Base-by-base conservation (phyloP, 2,888 invertebrate genomes). In the Catocala nupta region DNA sequence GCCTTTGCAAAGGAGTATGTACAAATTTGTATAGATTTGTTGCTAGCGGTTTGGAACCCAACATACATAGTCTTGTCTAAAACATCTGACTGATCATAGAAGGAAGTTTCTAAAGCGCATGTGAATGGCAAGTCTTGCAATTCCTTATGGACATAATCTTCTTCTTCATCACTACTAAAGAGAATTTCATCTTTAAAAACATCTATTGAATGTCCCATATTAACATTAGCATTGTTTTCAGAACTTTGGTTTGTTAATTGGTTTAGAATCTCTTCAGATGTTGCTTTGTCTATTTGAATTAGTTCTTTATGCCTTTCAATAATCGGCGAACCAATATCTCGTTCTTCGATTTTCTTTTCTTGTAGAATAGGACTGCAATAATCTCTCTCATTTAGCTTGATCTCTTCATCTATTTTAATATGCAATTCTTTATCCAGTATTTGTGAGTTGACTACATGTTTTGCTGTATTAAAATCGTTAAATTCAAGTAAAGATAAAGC, bases 91-190 rank as follows among this genome's bases (percentile, higher is more conserved):
- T 84, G 67, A 10, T 88, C 77, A 64, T 85, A 81, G 69, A 86
- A 87, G 5, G 88, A 89, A 1, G 86, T 88, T 75, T 89, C 85
- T 70, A 92, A 77, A 1, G 85, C 86, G 80, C 88, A 89, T 8
- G 92, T 92, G 8, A 90, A 76, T n/a, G 91, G 90, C 44, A 91
- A 68, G 47, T 90, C 86, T 71, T 84, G 74, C 6, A 76, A 65
- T 55, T 81, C 71, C 73, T 81, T 82, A 33, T 83, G 74, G 33
- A 76, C 47, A 58, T 77, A 80, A 54, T 82, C 81, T 59, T 78
- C 75, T 80, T 92, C 92, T 81, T 94, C 93, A 79, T 93, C 93
- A 75, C 91, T 92, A 55, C 91, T 93, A 59, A 93, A 92, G 16
- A 93, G 66, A 47, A 92, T 89, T 73, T 90, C 90, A 70, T 92